Conservation (phyloP, 1,140 invertebrate species). For the Steinernema feltiae region DNA sequence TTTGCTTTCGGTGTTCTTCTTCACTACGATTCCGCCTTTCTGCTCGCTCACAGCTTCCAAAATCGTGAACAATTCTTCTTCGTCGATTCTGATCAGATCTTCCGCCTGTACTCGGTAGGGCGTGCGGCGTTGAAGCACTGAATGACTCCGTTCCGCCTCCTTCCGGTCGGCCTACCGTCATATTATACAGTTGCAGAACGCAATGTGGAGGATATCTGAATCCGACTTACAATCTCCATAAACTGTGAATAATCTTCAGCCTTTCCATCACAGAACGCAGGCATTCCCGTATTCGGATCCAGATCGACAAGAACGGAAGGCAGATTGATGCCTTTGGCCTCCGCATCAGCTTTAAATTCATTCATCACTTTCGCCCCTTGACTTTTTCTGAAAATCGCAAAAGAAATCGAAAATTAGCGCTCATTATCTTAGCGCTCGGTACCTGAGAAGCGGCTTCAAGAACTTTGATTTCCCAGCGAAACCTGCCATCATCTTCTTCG, state of each 20-base stretch:
- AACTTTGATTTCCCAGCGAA: conserved; percentile 51
- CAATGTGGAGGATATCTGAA: no score
- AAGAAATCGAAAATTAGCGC: neutral
- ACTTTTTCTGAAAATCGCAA: conserved; percentile 40
- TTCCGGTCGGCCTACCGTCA: conserved; percentile 8
- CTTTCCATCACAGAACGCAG: conserved; percentile 41
- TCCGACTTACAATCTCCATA: conserved; percentile 33
- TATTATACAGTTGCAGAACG: no score
- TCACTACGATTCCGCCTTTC: neutral
- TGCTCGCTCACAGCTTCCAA: neutral
- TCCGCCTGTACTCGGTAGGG: neutral
- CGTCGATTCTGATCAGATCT: neutral
- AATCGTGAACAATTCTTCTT: neutral
- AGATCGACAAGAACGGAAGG: conserved; percentile 50
- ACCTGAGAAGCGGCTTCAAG: conserved; percentile 51
- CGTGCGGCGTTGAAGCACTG: neutral
- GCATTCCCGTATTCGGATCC: conserved; percentile 52
- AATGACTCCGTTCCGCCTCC: neutral
- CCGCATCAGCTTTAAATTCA: neutral
- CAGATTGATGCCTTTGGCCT: conserved; percentile 45
- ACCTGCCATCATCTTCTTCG: conserved; percentile 46
- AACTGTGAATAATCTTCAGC: conserved; percentile 31
- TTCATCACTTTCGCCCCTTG: conserved; percentile 41
- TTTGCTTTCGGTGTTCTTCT: neutral
- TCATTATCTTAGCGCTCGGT: neutral